phyloP scores from a whole-genome alignment of 1,140 invertebrate genomes.

The Drosophila saltans region DNA sequence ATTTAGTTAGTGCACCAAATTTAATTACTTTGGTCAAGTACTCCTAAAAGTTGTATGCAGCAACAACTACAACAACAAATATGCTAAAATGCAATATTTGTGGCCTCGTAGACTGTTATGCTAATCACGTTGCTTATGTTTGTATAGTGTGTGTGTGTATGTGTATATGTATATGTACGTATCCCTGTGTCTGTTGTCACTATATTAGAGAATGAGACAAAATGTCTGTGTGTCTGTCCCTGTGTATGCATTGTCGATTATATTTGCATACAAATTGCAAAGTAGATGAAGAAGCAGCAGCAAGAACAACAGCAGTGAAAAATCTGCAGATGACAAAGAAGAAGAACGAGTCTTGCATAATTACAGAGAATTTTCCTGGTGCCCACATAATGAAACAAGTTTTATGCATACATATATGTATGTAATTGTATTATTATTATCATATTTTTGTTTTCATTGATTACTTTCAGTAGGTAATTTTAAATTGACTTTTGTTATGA shows the following conservation, averaged over 20 bases:
- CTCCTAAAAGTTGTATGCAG: slow-evolving; percentile 38
- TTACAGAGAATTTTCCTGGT: slow-evolving; percentile 55
- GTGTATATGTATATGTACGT: slow-evolving; percentile 22
- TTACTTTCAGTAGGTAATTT: not conserved
- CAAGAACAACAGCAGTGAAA: slow-evolving; percentile 26
- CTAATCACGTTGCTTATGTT: slow-evolving; percentile 64
- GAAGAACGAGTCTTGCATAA: slow-evolving; percentile 61
- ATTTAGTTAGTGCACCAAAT: slow-evolving; percentile 47
- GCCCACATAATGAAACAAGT: slow-evolving; percentile 45
- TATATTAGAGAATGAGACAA: not conserved
- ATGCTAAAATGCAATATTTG: slow-evolving; percentile 81
- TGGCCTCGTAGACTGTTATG: slow-evolving; percentile 71
- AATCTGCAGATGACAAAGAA: slow-evolving; percentile 40
- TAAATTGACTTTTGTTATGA: not conserved
- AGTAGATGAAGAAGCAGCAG: slow-evolving; percentile 67
- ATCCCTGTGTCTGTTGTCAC: slow-evolving; percentile 12
- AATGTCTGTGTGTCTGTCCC: slow-evolving; percentile 11
- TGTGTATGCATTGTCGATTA: slow-evolving; percentile 67
- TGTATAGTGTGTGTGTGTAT: slow-evolving; percentile 9
- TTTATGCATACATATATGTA: slow-evolving; percentile 3
- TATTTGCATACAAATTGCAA: slow-evolving; percentile 81
- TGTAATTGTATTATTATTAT: slow-evolving; percentile 18
- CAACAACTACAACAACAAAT: slow-evolving; percentile 55
- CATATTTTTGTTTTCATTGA: slow-evolving; percentile 16
- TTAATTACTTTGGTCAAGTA: slow-evolving; percentile 27